Conservation (phyloP, 2,113 vertebrate species). For the Turnix velox region DNA sequence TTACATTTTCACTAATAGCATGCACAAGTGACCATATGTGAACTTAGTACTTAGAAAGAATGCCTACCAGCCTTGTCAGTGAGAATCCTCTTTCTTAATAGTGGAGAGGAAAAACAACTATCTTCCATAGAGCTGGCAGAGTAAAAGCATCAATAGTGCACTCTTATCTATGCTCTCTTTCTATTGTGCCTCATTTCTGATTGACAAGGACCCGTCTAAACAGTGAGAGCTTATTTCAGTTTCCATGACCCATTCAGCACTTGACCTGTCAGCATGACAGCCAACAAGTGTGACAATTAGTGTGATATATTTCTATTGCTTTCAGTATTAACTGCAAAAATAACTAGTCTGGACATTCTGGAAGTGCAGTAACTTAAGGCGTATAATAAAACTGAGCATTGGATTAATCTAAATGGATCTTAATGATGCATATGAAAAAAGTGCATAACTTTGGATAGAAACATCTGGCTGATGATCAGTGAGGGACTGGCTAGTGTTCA, state of each 20-base stretch:
- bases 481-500: neutral
- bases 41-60: neutral
- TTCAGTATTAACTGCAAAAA: slow-evolving; percentile 10
- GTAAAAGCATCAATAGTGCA: neutral
- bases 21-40: neutral
- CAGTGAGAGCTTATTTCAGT: neutral
- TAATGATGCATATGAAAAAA: slow-evolving; percentile 50
- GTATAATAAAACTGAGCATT: neutral
- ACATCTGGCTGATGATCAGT: slow-evolving; percentile 23
- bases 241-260: neutral
- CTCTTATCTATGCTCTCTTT: neutral
- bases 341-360: neutral
- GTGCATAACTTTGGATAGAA: slow-evolving; percentile 33
- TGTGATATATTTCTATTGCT: slow-evolving; percentile 9
- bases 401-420: slow-evolving; percentile 33
- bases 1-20: neutral
- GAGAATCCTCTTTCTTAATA: neutral
- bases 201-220: neutral
- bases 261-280: neutral
- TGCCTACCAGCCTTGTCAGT: neutral
- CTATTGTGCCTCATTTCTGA: neutral
- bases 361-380: neutral
- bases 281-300: neutral
- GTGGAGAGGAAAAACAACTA: neutral
- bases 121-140: neutral